Conservation (phyloP, 2,797 vertebrate species). For the Propithecus deckenii region DNA sequence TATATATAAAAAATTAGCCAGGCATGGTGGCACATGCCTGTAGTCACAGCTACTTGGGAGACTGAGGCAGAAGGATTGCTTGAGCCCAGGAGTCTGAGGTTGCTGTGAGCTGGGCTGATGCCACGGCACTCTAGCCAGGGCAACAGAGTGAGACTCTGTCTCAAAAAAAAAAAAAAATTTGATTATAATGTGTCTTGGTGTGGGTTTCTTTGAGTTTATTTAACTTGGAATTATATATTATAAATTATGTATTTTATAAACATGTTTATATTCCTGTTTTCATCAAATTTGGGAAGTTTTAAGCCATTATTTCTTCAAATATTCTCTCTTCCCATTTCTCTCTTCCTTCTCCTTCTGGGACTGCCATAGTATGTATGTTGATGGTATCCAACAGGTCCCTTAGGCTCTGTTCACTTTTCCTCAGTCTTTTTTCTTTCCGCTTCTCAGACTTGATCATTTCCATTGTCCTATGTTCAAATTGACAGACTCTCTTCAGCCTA, state of each 20-base stretch:
- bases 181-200: neutral
- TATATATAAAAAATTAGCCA: too few species aligned
- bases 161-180: neutral
- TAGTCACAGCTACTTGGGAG: too few species aligned
- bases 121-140: too few species aligned
- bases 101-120: too few species aligned
- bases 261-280: neutral
- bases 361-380: neutral
- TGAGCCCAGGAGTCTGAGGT: too few species aligned
- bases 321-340: neutral
- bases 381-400: neutral
- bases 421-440: neutral
- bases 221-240: neutral
- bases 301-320: neutral
- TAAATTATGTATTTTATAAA: neutral
- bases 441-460: neutral
- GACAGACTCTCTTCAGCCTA: neutral
- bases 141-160: too few species aligned
- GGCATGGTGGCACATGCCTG: too few species aligned
- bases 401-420: too few species aligned
- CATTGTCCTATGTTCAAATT: neutral
- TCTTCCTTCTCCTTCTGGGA: neutral
- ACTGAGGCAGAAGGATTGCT: too few species aligned
- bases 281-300: neutral
- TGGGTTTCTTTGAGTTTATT: neutral